These are phyloP conservation scores for Montipora foliosa DNA, from an alignment of 64 coral and sea anemone genomes.

Conservation along the genomic window DNA sequence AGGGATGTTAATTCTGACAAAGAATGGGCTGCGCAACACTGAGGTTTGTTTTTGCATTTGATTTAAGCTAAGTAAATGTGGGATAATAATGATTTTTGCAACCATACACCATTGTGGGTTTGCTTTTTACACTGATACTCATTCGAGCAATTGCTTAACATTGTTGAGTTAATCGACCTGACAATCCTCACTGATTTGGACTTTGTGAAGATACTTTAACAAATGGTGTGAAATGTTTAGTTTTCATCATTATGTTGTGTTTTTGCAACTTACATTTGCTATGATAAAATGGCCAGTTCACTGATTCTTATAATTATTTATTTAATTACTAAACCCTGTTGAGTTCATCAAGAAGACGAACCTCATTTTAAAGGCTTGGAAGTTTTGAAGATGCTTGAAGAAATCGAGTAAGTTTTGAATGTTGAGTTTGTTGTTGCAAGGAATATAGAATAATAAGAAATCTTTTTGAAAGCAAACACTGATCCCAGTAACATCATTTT, in stretches of 20 bases:
- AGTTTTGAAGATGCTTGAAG: no score
- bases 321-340: background rate
- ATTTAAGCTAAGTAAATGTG: background rate
- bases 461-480: no score
- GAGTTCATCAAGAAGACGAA: background rate
- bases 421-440: no score
- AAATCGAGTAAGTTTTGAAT: no score
- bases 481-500: no score
- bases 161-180: background rate
- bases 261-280: background rate
- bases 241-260: background rate
- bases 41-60: background rate
- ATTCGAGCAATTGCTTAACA: background rate
- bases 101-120: background rate
- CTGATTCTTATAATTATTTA: background rate
- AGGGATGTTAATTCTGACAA: no score
- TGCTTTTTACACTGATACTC: background rate
- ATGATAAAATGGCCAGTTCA: background rate
- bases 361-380: background rate
- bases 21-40: background rate
- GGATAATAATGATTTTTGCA: background rate
- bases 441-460: no score
- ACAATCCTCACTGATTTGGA: background rate
- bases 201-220: background rate
- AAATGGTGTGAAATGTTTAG: background rate